Base-by-base conservation (phyloP, 2,888 invertebrate species). In the Lamproptera curius region DNA sequence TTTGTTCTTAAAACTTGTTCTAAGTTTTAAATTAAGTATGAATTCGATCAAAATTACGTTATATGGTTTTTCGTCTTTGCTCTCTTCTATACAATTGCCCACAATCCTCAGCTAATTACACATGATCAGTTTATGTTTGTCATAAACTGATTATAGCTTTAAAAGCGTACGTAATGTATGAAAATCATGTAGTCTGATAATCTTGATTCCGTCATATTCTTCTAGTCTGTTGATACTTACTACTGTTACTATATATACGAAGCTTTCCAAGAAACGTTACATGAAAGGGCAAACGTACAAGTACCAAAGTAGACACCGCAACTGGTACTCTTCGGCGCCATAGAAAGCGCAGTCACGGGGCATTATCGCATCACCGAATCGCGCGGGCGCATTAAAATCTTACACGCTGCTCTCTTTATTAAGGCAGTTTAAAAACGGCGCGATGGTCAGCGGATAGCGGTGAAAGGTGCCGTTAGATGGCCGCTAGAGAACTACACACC, bases 391-490 rank as follows among this genome's bases (percentile, higher is more conserved):
- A 84, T 85, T 84, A 83, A 80, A 80, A 81, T 82, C 79, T 83
- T 80, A 82, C 76, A 80, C 82, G 80, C 75, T 76, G 73, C 70
- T 75, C 81, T 74, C 74, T 84, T 84, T 85, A 83, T 83, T 83
- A 81, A 81, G 74, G 77, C 74, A 75, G 70, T 78, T 77, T 68
- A 63, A 62, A 59, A 79, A 82, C 81, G 76, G 81, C 72, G 72
- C 66, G 86, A 86, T 85, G 84, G 82, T 76, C 83, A 83, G 73
- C 59, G 78, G 87, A 87, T 86, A 85, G 78, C 79, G 85, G 85
- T 86, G 86, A 87, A 86, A 86, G 85, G 83, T 62, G 77, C 85
- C 84, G 85, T 85, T 86, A 86, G 61, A 84, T 82, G 73, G 80
- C 76, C 76, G 60, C 72, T 76, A 70, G 70, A 71, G 76, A 73